Evolutionary conservation across 1,140 invertebrate species (phyloP), one percentile per base, ranked within the genome.

Genomic region (Aradophagus sp.): DNA sequence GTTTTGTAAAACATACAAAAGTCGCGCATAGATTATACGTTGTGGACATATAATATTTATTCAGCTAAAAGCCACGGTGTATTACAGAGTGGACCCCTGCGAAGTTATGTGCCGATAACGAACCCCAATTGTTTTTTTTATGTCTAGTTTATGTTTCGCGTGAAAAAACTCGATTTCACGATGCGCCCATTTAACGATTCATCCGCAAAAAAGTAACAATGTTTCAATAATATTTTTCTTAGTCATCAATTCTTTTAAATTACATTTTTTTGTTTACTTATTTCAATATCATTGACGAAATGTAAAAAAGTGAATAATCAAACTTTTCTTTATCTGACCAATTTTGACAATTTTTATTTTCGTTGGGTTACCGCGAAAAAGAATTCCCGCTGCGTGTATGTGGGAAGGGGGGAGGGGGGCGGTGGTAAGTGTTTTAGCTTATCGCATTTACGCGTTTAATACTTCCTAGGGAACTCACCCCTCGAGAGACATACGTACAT

Each of bases 401-500:
- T 23, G n/a, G 7, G 32, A 32, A 58, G 44, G 50, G 36, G 15
- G 42, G 31, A 17, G 74, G 42, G 75, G 41, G 34, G 31, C 55
- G 61, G 39, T 65, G 59, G 66, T 72, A 78, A 80, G 77, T 82
- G 82, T 85, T 84, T 84, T 80, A 80, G 80, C 80, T 84, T 84
- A 84, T 84, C 80, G 75, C 78, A 75, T 80, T 80, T 79, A 67
- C 68, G 73, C 81, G 80, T 77, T 80, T 82, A 82, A 79, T 80
- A 76, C 69, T 73, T 74, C 45, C 59, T 58, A 62, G 74, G 74
- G 74, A 75, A 16, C 45, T 56, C 70, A 78, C 80, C 77, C n/a
- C 78, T 75, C 27, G 78, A 77, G 74, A 79, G 77, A 80, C 80
- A 77, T 80, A 80, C 73, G 77, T 69, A 67, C 67, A 75, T 77